A percentile compares a stretch with the other conserved stretches of the same genome.
phyloP scores from a whole-genome alignment of 2,113 vertebrate species.

The Antechinus stuartii region DNA sequence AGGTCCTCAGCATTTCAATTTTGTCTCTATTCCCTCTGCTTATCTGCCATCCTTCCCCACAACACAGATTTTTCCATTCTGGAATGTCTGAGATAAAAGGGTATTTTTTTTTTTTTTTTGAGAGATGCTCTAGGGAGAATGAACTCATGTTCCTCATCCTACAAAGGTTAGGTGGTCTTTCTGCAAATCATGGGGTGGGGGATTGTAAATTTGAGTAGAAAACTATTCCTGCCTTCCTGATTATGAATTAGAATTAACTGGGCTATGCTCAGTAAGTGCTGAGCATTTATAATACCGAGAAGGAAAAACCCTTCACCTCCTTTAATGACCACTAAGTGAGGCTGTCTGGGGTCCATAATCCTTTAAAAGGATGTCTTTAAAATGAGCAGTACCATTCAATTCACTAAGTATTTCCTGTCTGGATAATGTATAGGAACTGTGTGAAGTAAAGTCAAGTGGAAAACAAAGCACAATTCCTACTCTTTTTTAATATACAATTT shows the following conservation, averaged over 20 bases:
- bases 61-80: neutral
- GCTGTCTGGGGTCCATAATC: neutral
- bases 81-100: neutral
- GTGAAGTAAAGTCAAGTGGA: neutral
- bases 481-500: neutral
- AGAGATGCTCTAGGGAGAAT: neutral
- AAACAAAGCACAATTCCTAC: neutral
- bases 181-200: neutral
- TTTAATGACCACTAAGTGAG: slow-evolving; percentile 4
- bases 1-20: neutral
- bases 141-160: neutral
- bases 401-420: neutral
- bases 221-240: neutral
- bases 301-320: neutral
- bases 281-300: neutral
- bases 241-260: no score
- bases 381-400: neutral
- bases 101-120: neutral
- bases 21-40: neutral
- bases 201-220: neutral
- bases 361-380: neutral
- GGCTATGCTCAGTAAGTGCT: neutral
- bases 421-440: neutral
- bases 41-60: neutral
- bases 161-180: neutral